Evolutionary conservation across 2,888 invertebrate genomes (phyloP), one percentile per base, ranked within the genome.

Genomic region (Drosophila cyrtoloma): DNA sequence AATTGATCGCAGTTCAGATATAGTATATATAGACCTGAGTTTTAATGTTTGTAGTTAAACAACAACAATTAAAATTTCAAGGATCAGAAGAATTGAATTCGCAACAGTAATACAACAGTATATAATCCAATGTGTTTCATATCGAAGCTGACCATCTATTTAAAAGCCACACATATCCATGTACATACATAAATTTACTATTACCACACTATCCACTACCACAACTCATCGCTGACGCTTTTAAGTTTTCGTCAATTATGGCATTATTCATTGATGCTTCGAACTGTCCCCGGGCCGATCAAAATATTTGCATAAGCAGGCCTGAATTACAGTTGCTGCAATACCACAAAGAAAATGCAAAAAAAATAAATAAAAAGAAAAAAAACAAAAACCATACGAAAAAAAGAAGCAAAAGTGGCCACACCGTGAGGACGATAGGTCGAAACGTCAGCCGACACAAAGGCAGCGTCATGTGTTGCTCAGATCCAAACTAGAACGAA

Each of bases 261-360:
- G 73, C 53, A 58, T 37, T 50, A 64, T 58, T 70, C 63, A 73
- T 81, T 72, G 62, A 81, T 73, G 65, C 56, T 44, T 70, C 53
- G 53, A 71, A 68, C 71, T 83, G 75, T 77, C 64, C 68, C 58
- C 70, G 68, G 62, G 58, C 53, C 19, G 68, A 82, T 89, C 88
- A 88, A 80, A 86, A 90, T 86, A 86, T 86, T 86, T 86, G 90
- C 86, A 86, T 86, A 85, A 81, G 76, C 66, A 62, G 72, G 63
- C 71, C 85, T 62, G 88, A 87, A 82, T 87, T 82, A 77, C 85
- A 80, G 83, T 87, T 89, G 67, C 68, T 62, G 53, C 60, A 63
- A 39, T 52, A 14, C n/a, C 12, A 52, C n/a, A n/a, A 35, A 22
- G 28, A 59, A 37, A 35, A 44, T 52, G 47, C 32, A 30, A 62